A percentile compares a stretch with the other conserved stretches of the same genome.
Evolutionary conservation across 2,888 invertebrate genomes (phyloP).

Genomic region (Coelinius sp.): DNA sequence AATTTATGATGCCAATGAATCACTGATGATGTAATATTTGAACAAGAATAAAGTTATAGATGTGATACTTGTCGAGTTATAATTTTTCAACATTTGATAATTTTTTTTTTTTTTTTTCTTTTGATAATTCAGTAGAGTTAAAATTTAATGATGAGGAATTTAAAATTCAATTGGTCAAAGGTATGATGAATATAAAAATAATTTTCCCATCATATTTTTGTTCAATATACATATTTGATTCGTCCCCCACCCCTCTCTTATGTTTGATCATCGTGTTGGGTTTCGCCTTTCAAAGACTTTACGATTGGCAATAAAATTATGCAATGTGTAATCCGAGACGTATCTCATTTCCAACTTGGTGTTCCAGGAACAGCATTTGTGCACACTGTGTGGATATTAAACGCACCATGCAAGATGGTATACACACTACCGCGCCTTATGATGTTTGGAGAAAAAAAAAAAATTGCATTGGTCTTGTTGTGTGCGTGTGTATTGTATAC

Average conservation of each 20-base stretch:
- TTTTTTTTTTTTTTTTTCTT: too few relatives aligned
- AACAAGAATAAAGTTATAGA: not conserved
- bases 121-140: not conserved
- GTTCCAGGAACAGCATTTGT: constrained; percentile 35
- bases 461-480: not conserved
- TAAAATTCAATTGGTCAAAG: not conserved
- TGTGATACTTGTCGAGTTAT: not conserved
- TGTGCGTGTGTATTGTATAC: not conserved
- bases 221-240: constrained; percentile 4
- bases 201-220: constrained; percentile 1
- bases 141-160: not conserved
- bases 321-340: constrained; percentile 63
- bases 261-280: constrained; percentile 41
- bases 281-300: constrained; percentile 49
- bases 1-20: not conserved
- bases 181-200: not conserved
- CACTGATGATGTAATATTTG: not conserved
- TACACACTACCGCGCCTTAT: constrained; percentile 22
- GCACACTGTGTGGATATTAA: not conserved
- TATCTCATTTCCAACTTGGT: constrained; percentile 57
- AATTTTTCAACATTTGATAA: too few relatives aligned
- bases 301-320: constrained; percentile 63
- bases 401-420: constrained; percentile 3
- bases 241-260: not conserved
- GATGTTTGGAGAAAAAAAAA: constrained; percentile 31